Evolutionary conservation across 2,113 vertebrate genomes (phyloP).

Genomic region (Nothobranchius furzeri): DNA sequence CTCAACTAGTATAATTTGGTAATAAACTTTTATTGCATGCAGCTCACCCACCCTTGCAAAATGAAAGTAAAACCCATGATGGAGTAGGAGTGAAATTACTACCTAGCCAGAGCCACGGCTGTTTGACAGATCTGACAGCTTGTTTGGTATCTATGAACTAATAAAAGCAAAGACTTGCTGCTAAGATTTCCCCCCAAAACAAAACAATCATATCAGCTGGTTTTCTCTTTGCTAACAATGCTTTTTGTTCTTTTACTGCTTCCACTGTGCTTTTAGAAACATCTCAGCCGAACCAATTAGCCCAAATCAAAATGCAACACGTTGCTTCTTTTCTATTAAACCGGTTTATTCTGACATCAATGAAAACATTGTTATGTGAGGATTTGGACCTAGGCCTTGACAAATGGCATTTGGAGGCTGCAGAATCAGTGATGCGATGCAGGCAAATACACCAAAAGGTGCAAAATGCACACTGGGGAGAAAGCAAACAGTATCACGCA

Average conservation of each 20-base stretch:
- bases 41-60: conserved; percentile 41
- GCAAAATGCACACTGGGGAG: conserved; percentile 36
- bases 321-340: neutral
- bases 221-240: neutral
- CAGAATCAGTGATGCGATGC: conserved; percentile 39
- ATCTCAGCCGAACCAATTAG: neutral
- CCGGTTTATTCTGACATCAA: conserved; percentile 3
- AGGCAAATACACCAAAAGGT: conserved; percentile 34
- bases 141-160: conserved; percentile 21
- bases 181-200: conserved; percentile 10
- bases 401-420: conserved; percentile 31
- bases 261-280: conserved; percentile 4
- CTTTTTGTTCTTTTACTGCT: neutral
- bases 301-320: neutral
- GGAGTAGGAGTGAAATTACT: conserved; percentile 32
- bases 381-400: conserved; percentile 10
- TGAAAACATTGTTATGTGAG: conserved; percentile 1
- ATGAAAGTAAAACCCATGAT: conserved; percentile 37
- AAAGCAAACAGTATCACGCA: conserved; percentile 29
- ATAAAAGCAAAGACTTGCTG: conserved; percentile 4
- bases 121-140: conserved; percentile 27
- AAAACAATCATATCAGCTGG: neutral
- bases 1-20: conserved; percentile 42
- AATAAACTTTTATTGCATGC: conserved; percentile 33
- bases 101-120: conserved; percentile 7